Conservation (phyloP, 2,113 vertebrate species). For the Macrotus californicus region DNA sequence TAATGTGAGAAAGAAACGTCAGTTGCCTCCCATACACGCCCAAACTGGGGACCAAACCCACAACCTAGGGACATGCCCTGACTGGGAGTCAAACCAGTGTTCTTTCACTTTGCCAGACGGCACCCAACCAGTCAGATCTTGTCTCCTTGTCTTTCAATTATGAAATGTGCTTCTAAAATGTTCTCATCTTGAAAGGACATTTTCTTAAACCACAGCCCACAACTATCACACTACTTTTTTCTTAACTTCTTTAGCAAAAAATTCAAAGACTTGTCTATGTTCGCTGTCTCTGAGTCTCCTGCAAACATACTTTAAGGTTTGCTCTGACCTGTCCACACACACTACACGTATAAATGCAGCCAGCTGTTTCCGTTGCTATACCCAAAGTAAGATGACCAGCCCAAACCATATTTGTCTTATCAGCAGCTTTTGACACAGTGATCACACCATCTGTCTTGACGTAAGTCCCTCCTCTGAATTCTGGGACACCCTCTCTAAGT, state of each 20-base stretch:
- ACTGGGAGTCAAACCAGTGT: no score
- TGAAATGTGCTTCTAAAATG: background rate
- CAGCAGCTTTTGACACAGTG: background rate
- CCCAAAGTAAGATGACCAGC: background rate
- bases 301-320: background rate
- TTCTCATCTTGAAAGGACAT: background rate
- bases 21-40: no score
- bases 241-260: background rate
- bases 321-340: background rate
- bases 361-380: background rate
- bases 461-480: background rate
- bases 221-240: background rate
- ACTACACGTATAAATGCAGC: background rate
- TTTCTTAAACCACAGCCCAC: background rate
- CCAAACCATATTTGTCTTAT: background rate
- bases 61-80: no score
- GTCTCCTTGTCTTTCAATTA: background rate
- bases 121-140: background rate
- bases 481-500: background rate
- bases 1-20: no score
- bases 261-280: background rate
- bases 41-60: no score
- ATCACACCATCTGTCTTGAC: background rate
- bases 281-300: background rate
- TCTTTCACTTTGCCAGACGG: no score